These are phyloP conservation scores for Rotaria sp. DNA, from an alignment of 2,888 invertebrate genomes.

Conservation along the genomic window DNA sequence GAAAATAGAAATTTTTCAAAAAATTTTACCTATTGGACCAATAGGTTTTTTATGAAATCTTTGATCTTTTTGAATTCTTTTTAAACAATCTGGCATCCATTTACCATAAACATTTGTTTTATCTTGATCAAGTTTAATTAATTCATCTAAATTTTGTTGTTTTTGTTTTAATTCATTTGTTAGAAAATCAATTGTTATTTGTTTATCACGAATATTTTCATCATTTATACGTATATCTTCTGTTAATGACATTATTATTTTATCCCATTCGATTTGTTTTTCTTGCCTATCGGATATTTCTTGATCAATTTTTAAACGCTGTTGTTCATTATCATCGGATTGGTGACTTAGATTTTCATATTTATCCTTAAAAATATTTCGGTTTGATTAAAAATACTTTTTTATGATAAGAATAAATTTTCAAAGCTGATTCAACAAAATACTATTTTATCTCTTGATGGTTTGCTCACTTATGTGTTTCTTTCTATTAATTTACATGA, in stretches of 20 bases:
- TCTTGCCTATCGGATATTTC: neutral
- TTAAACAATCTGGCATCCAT: neutral
- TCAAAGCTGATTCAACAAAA: neutral
- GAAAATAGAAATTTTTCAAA: neutral
- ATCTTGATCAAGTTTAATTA: neutral
- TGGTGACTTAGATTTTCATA: neutral
- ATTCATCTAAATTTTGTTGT: neutral
- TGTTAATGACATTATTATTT: neutral
- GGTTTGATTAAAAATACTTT: too few species aligned
- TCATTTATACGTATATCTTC: neutral
- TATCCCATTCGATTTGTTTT: neutral
- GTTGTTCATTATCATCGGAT: neutral
- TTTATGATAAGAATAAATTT: too few species aligned
- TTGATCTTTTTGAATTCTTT: neutral
- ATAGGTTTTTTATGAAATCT: slow-evolving; percentile 33
- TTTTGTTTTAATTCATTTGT: neutral
- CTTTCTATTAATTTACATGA: too few species aligned
- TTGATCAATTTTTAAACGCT: neutral
- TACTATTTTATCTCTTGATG: too few species aligned
- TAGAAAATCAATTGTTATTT: neutral
- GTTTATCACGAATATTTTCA: neutral
- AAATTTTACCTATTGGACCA: slow-evolving; percentile 35
- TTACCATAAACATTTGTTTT: neutral
- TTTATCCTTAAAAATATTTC: neutral
- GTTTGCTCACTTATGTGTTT: too few species aligned